Base-by-base conservation (phyloP, 2,113 vertebrate species). In the Mirounga angustirostris region DNA sequence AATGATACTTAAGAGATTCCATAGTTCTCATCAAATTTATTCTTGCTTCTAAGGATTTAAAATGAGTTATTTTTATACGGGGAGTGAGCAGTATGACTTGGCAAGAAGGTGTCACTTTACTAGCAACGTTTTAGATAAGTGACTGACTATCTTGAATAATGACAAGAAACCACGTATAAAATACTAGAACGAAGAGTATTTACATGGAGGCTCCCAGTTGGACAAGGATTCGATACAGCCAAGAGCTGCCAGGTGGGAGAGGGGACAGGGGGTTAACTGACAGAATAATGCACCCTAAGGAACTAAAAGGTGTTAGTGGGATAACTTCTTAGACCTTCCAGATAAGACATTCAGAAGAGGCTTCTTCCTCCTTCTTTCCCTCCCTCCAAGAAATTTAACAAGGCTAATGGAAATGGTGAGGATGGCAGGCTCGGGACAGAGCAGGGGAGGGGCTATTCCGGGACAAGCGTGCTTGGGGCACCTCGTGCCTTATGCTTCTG, bases 141-240 rank as follows among this genome's bases (percentile, higher is more conserved):
- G 97, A 92, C 86, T 94, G 67, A 65, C 52, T 84, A 16, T 58
- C 76, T 58, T 78, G 89, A 71, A 82, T 74, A 87, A 58, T 52
- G 52, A 50, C 59, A 59, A 79, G 86, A 79, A 83, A 33, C 46
- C 11, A 40, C 76, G 36, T 26, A 15, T 79, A 61, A 74, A 80
- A 46, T 65, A 24, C 9, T 69, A 54, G 65, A 61, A 74, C 65
- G 40, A 43, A 94, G 85, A 76, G 59, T 12, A 4, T 76, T 78
- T 89, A 16, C 52, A n/a, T 73, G 43, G 74, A 52, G 85, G 87
- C 65, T 87, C 21, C 56, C 82, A 36, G 24, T 0, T 46, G 65
- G 54, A 46, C 2, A 2, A 36, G 73, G 81, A 1, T 36, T 26
- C 46, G 76, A 24, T 21, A 18, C 50, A 15, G 71, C 40, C 81